phyloP scores from a whole-genome alignment of 2,888 invertebrate species.

The Orthonychiurus folsomi region DNA sequence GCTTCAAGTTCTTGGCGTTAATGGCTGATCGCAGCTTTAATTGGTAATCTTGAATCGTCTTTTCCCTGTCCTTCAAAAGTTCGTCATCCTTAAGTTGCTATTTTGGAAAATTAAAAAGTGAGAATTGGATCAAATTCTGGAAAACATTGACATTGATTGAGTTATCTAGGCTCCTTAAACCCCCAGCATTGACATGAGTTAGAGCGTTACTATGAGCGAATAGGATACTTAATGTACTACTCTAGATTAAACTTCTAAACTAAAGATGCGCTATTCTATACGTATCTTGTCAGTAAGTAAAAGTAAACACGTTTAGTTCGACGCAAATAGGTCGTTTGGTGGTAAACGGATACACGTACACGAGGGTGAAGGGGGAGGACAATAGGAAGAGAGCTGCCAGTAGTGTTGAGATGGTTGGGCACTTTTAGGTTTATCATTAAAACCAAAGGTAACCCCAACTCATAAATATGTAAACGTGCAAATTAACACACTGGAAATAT shows the following conservation, averaged over 20 bases:
- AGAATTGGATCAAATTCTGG: background rate
- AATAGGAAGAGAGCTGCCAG: too few species aligned
- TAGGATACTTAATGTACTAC: background rate
- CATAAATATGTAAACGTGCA: background rate
- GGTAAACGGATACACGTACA: too few species aligned
- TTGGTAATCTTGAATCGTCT: slow-evolving; percentile 65
- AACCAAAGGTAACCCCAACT: background rate
- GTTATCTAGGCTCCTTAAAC: background rate
- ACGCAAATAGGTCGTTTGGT: too few species aligned
- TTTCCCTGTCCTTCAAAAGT: slow-evolving; percentile 57
- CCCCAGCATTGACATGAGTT: background rate
- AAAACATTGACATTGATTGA: background rate
- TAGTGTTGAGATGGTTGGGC: too few species aligned
- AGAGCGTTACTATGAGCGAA: background rate
- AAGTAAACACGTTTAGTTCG: background rate
- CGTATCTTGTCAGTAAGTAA: too few species aligned
- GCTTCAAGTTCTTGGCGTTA: slow-evolving; percentile 71
- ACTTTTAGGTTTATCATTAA: too few species aligned
- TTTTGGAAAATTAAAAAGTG: slow-evolving; percentile 5
- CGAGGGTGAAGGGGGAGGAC: too few species aligned
- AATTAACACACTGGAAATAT: background rate
- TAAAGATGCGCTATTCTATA: background rate
- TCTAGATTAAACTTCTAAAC: background rate
- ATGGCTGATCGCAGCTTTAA: slow-evolving; percentile 62
- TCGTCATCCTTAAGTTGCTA: slow-evolving; percentile 55